Evolutionary conservation across 2,113 vertebrate genomes (phyloP), one percentile per base, ranked within the genome.

Genomic region (Phylloscopus whistleri): DNA sequence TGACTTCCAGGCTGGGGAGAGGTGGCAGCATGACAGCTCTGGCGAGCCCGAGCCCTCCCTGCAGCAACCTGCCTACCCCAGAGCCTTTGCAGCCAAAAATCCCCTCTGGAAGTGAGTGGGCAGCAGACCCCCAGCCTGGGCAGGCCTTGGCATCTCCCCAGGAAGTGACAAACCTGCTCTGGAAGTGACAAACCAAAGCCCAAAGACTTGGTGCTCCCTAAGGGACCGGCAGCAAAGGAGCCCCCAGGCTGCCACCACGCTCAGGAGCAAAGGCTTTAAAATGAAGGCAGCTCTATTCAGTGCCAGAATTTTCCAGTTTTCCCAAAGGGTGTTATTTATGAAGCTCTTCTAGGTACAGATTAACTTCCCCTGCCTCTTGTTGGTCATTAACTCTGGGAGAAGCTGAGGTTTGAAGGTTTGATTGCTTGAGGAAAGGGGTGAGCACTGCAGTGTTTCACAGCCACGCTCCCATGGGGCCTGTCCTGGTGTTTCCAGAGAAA

Each of bases 381-480:
- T 87, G 63, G 74, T 46, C 66, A 41, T 91, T 75, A 85, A 76
- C 55, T 89, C 23, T 3, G 69, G 55, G 66, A 73, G 84, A 70
- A 93, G 66, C 68, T 44, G 84, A 46, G 33, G 8, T 81, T 1
- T 9, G 69, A 19, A 63, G 68, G 74, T 35, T 35, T 78, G 35
- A 8, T 22, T 77, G 75, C 75, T 64, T 2, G 8, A 63, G 37
- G 56, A 66, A 35, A 68, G 77, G 46, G 5, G 13, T 35, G 62
- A 10, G 67, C 30, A 0, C n/a, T 26, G 68, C 30, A 0, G 3
- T 2, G 35, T 59, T 75, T 39, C 43, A 11, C 41, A 46, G 64
- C 43, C 18, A 4, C 1, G 0, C 30, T 56, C 31, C 59, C 0
- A 0, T 20, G 30, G 2, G 56, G 55, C 70, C 63, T 39, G 39